Evolutionary conservation across 2,888 invertebrate genomes (phyloP), one percentile per base, ranked within the genome.

Genomic region (Holacanthella duospinosa): DNA sequence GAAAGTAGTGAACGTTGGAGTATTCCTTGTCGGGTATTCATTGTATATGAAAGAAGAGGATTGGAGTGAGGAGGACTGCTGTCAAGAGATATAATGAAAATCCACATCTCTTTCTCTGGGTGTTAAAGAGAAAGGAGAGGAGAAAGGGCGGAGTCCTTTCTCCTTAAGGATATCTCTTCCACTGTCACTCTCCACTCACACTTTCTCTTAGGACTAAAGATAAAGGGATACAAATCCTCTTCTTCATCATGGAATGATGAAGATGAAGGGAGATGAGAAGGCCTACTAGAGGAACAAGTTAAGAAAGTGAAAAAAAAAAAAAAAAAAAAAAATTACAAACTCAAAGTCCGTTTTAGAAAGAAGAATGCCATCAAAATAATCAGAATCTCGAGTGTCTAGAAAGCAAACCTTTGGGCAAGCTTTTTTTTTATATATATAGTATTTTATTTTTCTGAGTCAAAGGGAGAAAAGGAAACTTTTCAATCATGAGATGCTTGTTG

Each of bases 361-460:
- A 63, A 63, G 70, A 63, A 70, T 68, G 66, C 65, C 68, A 70
- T 70, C 70, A 70, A 70, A 70, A 70, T 70, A 70, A 70, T 70
- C 70, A 70, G 65, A 67, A 64, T 62, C 55, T 29, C 36, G 48
- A 48, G 21, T 48, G 21, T 48, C 48, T 4, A 48, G 21, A 21
- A 9, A 21, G 48, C 19, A n/a, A 9, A 48, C 6, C 61, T 57
- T 62, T 62, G 54, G 48, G 48, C 29, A 53, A 43, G 27, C 43
- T 44, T 43, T 64, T 67, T 64, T 61, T 55, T 64, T 65, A 62
- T 21, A 64, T 36, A 6, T 9, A 36, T 9, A 36, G 36, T 9
- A 6, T 36, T 36, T 36, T 16, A 36, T 16, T 36, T n/a, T n/a
- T n/a, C n/a, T n/a, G n/a, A 36, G 9, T 36, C 36, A 48, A 48